These are phyloP conservation scores for Miltochrista miniata DNA, from an alignment of 2,888 invertebrate species.

Conservation along the genomic window DNA sequence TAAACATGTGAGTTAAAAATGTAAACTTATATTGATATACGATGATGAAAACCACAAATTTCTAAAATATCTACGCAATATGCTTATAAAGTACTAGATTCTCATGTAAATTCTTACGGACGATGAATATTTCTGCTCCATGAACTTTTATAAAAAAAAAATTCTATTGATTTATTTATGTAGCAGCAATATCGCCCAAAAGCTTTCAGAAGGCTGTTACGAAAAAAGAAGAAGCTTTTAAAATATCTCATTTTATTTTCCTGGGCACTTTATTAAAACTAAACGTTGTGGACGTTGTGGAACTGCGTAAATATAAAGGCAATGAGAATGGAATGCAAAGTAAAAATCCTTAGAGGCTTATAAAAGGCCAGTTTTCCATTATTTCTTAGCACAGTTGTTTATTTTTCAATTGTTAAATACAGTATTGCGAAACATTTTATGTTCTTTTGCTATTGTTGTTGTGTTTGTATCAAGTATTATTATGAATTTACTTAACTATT, in stretches of 20 bases:
- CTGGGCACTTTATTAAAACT: constrained; percentile 35
- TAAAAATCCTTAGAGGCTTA: constrained; percentile 25
- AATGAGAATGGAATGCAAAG: constrained; percentile 23
- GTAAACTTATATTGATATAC: background rate
- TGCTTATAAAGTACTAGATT: constrained; percentile 12
- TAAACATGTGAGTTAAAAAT: too few relatives aligned
- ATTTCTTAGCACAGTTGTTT: constrained; percentile 19
- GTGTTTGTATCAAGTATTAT: constrained; percentile 3
- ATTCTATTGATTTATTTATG: constrained; percentile 21
- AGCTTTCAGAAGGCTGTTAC: constrained; percentile 19
- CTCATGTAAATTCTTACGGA: constrained; percentile 1
- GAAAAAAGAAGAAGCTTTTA: constrained; percentile 26
- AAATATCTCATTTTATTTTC: constrained; percentile 26
- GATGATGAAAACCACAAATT: background rate
- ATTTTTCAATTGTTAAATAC: constrained; percentile 20
- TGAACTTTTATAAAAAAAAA: constrained; percentile 9
- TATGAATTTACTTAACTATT: too few relatives aligned
- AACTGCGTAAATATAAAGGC: constrained; percentile 34
- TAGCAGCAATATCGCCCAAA: constrained; percentile 15
- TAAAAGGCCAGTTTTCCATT: constrained; percentile 32
- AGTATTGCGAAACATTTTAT: constrained; percentile 9
- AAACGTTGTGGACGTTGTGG: constrained; percentile 32
- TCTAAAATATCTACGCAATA: background rate
- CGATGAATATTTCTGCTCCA: constrained; percentile 18
- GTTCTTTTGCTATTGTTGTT: constrained; percentile 2